These are phyloP conservation scores for Aeoliscus strigatus DNA, from an alignment of 2,797 vertebrate species.

Conservation along the genomic window DNA sequence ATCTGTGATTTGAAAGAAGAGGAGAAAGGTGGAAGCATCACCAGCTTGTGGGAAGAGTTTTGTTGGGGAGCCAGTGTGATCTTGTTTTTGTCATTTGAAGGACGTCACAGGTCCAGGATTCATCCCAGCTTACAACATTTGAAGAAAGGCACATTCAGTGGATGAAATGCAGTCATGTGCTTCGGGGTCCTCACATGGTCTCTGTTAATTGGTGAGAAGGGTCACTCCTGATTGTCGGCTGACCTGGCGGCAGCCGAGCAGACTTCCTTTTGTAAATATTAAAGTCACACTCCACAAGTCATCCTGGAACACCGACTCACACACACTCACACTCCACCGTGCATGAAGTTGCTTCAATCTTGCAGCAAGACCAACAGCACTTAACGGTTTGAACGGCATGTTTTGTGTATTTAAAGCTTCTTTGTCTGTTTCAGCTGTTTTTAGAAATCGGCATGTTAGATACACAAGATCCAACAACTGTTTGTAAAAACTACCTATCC, in stretches of 20 bases:
- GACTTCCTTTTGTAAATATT: conserved; percentile 56
- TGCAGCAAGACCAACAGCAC: conserved; percentile 47
- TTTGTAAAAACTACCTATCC: conserved; percentile 78
- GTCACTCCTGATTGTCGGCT: conserved; percentile 14
- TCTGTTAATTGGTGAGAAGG: conserved; percentile 13
- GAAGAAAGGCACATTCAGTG: conserved; percentile 9
- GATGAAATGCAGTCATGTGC: not conserved
- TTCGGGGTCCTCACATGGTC: conserved; percentile 12
- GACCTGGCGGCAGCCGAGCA: conserved; percentile 24
- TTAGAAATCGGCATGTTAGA: conserved; percentile 37
- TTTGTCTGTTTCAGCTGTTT: conserved; percentile 18
- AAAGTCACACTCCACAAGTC: conserved; percentile 14
- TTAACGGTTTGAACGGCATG: conserved; percentile 47
- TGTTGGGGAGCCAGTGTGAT: conserved; percentile 20
- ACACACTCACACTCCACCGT: conserved; percentile 27
- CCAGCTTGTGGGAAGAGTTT: conserved; percentile 67
- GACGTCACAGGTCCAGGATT: conserved; percentile 39
- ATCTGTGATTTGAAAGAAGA: conserved; percentile 18
- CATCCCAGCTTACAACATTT: conserved; percentile 18
- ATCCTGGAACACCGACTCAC: conserved; percentile 16
- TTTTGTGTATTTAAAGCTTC: conserved; percentile 45
- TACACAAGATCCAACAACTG: conserved; percentile 77
- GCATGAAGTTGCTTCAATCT: conserved; percentile 32
- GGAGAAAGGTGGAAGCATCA: conserved; percentile 50
- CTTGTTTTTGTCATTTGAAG: conserved; percentile 52